Conservation (phyloP, 2,797 vertebrate species). For the Psittacula derbiana region DNA sequence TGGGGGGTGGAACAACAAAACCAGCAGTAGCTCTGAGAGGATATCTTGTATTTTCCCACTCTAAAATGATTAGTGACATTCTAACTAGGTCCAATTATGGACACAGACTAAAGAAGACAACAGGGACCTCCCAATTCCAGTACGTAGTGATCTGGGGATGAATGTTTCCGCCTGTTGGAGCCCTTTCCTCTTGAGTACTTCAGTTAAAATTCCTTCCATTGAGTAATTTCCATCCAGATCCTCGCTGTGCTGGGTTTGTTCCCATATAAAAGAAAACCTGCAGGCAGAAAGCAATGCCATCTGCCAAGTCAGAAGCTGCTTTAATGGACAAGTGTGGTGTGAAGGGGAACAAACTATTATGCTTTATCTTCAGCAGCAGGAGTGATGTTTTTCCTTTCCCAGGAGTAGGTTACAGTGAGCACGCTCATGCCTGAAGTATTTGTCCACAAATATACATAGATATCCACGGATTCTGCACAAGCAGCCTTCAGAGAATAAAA, state of each 20-base stretch:
- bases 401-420: background rate
- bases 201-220: constrained; percentile 50
- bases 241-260: constrained; percentile 44
- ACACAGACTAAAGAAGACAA: background rate
- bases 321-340: constrained; percentile 17
- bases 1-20: background rate
- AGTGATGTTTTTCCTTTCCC: background rate
- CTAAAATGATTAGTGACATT: constrained; percentile 27
- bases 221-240: constrained; percentile 38
- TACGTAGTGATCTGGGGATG: background rate
- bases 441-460: background rate
- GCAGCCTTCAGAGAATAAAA: background rate
- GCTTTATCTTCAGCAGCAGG: background rate
- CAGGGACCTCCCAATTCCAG: constrained; percentile 1
- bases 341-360: background rate
- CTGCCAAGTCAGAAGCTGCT: constrained; percentile 48
- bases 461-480: background rate
- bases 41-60: background rate
- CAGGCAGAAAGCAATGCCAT: constrained; percentile 47
- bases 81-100: background rate
- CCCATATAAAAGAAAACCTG: constrained; percentile 38
- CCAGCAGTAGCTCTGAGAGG: background rate
- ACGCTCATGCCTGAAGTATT: background rate
- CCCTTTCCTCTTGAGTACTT: constrained; percentile 38
- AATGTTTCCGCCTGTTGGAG: constrained; percentile 16